These are phyloP conservation scores for Macrophya alboannulata DNA, from an alignment of 2,888 invertebrate genomes.

Conservation along the genomic window DNA sequence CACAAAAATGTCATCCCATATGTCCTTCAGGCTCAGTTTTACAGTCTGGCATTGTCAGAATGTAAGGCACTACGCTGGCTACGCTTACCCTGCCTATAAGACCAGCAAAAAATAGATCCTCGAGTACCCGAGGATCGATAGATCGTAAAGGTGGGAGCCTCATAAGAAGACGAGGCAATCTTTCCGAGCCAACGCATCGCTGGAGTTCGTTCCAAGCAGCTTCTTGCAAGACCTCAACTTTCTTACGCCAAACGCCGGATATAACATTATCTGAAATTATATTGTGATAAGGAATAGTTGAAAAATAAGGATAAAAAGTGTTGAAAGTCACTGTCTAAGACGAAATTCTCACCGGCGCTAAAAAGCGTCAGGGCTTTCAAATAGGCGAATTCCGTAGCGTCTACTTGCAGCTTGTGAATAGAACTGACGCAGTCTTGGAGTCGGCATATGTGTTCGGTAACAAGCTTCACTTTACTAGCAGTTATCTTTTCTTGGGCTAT, in stretches of 20 bases:
- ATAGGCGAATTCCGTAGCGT: conserved; percentile 94
- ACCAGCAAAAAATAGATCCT: conserved; percentile 96
- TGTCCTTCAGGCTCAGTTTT: conserved; percentile 77
- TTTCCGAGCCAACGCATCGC: conserved; percentile 81
- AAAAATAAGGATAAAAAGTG: conserved; percentile 54
- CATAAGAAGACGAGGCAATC: conserved; percentile 85
- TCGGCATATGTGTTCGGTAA: conserved; percentile 90
- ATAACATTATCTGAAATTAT: conserved; percentile 74
- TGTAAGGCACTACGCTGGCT: conserved; percentile 96
- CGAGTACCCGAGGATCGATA: conserved; percentile 89
- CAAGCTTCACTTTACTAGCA: conserved; percentile 88
- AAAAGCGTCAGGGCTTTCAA: conserved; percentile 93
- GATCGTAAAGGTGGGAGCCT: conserved; percentile 88
- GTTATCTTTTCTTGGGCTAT: conserved; percentile 89
- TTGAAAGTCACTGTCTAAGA: conserved; percentile 29
- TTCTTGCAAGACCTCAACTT: conserved; percentile 82
- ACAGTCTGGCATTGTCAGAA: conserved; percentile 84
- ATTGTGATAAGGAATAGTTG: background rate
- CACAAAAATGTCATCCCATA: conserved; percentile 73
- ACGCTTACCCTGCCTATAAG: conserved; percentile 96
- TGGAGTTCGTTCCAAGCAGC: conserved; percentile 81
- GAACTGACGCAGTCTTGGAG: conserved; percentile 91
- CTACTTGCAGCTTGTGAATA: conserved; percentile 88
- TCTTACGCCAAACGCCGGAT: conserved; percentile 77
- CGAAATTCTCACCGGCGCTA: conserved; percentile 85